Base-by-base conservation (phyloP, 2,888 invertebrate species). In the Lutraria lutraria region DNA sequence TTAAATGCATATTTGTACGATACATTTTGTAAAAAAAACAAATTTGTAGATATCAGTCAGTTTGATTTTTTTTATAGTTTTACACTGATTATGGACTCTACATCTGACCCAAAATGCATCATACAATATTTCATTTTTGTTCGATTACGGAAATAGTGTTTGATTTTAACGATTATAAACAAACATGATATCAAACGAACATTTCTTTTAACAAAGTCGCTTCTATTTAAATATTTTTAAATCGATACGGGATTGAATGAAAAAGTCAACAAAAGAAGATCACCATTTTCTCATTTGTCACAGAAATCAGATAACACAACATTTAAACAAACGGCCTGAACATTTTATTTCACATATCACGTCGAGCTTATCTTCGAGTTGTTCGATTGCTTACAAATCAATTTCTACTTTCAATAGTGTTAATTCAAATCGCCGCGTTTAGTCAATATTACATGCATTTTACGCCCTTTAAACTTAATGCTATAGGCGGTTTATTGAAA, bases 331-430 rank as follows among this genome's bases (percentile, higher is more conserved):
- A 86, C 63, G 15, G 16, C 53, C 19, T 56, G 54, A 43, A 52
- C 68, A 16, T 53, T 87, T 87, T 53, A 79, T 83, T 87, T 52
- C 10, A 79, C 76, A 56, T 83, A 43, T 52, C 34, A 29, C 84
- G 31, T n/a, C 63, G n/a, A 29, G 81, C 88, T 81, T 80, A 56
- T 81, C 84, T 81, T 15, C 21, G 31, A 60, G 43, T 85, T 53
- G 56, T 79, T 83, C 60, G 80, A 52, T 79, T 85, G 31, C 60
- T 31, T 85, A 80, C 80, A 80, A 85, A 85, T 85, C 79, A 54
- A 85, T 85, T 80, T 54, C 72, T 29, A 60, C 80, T 56, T 85
- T 85, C 85, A 85, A 85, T 80, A 85, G 80, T 43, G 54, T 85
- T 80, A 85, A 85, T 79, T 85, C 76, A 85, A 43, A 56, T 56